Evolutionary conservation across 2,797 vertebrate species (phyloP).

Genomic region (Petrocephalus sullivani): DNA sequence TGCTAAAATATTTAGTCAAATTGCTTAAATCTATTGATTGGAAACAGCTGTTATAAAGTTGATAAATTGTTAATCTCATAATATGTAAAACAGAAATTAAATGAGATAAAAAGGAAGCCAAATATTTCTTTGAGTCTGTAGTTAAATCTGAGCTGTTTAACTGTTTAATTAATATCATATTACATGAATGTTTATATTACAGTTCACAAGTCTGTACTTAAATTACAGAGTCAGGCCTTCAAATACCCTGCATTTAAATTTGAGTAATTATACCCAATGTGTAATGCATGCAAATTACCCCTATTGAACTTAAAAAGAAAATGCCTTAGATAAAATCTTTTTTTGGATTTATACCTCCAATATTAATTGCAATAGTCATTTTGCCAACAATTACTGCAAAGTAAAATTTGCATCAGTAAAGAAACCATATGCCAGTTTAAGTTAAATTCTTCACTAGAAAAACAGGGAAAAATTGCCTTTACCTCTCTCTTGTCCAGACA

Average conservation of each 20-base stretch:
- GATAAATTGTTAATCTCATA: too few species aligned
- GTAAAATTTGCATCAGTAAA: background rate
- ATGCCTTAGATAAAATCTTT: background rate
- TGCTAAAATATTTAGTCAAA: background rate
- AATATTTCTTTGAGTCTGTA: background rate
- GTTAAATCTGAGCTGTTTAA: background rate
- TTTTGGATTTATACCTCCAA: background rate
- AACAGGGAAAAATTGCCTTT: constrained; percentile 24
- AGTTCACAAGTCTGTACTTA: background rate
- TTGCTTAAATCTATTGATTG: background rate
- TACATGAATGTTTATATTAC: background rate
- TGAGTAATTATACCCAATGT: background rate
- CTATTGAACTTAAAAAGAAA: background rate
- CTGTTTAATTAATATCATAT: background rate
- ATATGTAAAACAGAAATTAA: background rate
- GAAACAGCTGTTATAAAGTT: background rate
- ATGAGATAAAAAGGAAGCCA: background rate
- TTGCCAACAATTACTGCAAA: background rate
- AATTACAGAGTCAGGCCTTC: background rate
- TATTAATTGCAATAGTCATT: background rate
- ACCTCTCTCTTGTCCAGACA: constrained; percentile 60
- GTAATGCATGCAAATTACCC: background rate
- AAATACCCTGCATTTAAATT: background rate
- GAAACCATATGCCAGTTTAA: background rate
- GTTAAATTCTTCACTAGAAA: background rate